Conservation (phyloP, 2,888 invertebrate genomes). For the Sphaeridia pumilis region DNA sequence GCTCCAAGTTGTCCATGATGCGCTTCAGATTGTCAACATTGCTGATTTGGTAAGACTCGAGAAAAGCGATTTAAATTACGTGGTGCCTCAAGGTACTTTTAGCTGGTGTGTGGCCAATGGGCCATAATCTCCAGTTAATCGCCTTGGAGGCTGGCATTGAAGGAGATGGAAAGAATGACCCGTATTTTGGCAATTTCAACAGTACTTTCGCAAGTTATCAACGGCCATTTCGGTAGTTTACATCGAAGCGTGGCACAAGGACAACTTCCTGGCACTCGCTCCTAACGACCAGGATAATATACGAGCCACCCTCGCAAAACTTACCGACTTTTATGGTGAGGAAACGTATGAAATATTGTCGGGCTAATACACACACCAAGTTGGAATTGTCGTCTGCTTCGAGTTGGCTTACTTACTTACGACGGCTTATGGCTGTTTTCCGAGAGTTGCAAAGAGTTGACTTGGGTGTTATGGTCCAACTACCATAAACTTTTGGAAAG, state of each 20-base stretch:
- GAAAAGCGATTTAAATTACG: not conserved
- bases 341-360: constrained; percentile 27
- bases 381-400: too few relatives aligned
- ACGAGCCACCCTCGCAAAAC: constrained; percentile 73
- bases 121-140: not conserved
- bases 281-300: constrained; percentile 77
- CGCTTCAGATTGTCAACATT: constrained; percentile 93
- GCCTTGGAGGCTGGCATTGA: too few relatives aligned
- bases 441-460: too few relatives aligned
- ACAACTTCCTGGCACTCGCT: constrained; percentile 58
- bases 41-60: constrained; percentile 87
- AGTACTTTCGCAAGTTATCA: constrained; percentile 88
- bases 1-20: constrained; percentile 81
- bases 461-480: too few relatives aligned
- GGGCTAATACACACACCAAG: not conserved
- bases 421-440: too few relatives aligned
- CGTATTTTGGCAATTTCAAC: too few relatives aligned
- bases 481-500: too few relatives aligned
- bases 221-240: constrained; percentile 91
- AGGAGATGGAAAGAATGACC: too few relatives aligned
- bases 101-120: not conserved
- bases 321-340: constrained; percentile 63
- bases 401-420: too few relatives aligned
- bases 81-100: not conserved
- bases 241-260: constrained; percentile 92